Evolutionary conservation across 2,888 invertebrate genomes (phyloP).

Genomic region (Dynastes tityus): DNA sequence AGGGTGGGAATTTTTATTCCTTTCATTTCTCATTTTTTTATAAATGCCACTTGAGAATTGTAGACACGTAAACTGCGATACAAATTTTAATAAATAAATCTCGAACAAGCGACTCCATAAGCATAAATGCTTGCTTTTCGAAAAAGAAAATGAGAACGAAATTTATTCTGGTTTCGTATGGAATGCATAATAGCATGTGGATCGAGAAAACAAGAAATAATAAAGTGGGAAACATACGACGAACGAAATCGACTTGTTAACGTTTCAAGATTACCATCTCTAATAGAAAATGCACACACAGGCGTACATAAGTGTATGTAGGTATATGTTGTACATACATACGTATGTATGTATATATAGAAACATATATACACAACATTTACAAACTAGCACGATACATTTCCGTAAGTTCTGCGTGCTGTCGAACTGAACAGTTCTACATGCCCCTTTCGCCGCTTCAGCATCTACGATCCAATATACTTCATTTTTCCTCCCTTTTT

Average conservation of each 20-base stretch:
- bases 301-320: too few relatives aligned
- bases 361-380: background rate
- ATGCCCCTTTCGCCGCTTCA: background rate
- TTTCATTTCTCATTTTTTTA: too few relatives aligned
- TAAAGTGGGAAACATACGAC: background rate
- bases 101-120: too few relatives aligned
- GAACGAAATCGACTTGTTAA: constrained; percentile 23
- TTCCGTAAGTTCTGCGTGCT: constrained; percentile 5
- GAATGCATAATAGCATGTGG: too few relatives aligned
- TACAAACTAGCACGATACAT: constrained; percentile 7
- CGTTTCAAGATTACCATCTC: constrained; percentile 23
- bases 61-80: too few relatives aligned
- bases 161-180: too few relatives aligned
- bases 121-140: too few relatives aligned
- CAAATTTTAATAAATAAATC: too few relatives aligned
- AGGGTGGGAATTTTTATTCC: too few relatives aligned
- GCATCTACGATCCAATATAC: background rate
- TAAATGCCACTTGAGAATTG: too few relatives aligned
- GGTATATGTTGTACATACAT: too few relatives aligned
- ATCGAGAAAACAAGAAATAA: background rate
- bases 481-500: background rate
- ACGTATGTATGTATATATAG: background rate
- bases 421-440: constrained; percentile 2
- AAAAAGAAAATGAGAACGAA: too few relatives aligned
- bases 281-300: constrained; percentile 21